Evolutionary conservation across 2,113 vertebrate species (phyloP), one percentile per base, ranked within the genome.

Genomic region (Xenopus laevis): DNA sequence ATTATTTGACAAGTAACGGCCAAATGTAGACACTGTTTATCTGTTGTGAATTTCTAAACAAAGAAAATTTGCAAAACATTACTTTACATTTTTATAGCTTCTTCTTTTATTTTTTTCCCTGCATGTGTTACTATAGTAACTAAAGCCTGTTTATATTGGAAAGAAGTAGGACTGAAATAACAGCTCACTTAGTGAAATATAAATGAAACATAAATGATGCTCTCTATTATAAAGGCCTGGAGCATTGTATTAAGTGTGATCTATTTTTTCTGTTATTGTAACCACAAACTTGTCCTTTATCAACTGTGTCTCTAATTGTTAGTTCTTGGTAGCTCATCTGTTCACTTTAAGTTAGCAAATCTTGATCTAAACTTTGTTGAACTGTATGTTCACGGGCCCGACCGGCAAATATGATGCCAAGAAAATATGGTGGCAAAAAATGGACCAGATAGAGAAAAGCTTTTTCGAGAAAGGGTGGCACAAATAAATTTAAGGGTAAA

Each of bases 1-100:
- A 76, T 76, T 63, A 69, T 55, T 76, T 76, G 73, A 76, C 73
- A 69, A 69, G 59, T 69, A 76, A 76, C 63, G 59, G 73, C 50
- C 73, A 18, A 53, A 46, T 69, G 73, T 59, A 69, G 65, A 55
- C 46, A 63, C 44, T 55, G 17, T 68, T 68, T 76, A 23, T 68
- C 58, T 45, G 59, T 76, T 69, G 66, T 69, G 73, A 69, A 30
- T 40, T n/a, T 44, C 27, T 76, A 69, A 69, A 62, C 66, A 76
- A 69, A 76, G 66, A 69, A 27, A 50, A 21, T 23, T 47, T 69
- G 66, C 65, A 76, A 76, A 63, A 55, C 68, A 27, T 76, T 68
- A 69, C 57, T 20, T 67, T 67, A 67, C 53, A 73, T 65, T 73
- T 74, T 66, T 74, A 27, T 20, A 53, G 12, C 59, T 16, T 9